Evolutionary conservation across 2,797 vertebrate genomes (phyloP).

Genomic region (Manis crassicaudata): DNA sequence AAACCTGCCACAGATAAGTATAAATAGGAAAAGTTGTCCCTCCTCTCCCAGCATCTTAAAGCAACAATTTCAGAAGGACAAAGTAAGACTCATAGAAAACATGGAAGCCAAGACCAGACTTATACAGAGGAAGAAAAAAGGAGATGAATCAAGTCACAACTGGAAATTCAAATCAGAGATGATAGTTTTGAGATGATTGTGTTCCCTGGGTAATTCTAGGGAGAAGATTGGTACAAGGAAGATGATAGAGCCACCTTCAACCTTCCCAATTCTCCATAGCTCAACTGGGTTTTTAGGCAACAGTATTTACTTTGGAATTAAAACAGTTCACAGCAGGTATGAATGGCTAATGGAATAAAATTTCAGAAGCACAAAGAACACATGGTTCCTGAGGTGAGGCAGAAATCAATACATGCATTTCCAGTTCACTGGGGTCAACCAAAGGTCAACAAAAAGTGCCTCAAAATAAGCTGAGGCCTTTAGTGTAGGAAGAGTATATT

Average conservation of each 20-base stretch:
- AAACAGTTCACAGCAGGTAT: not conserved
- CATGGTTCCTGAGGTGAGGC: not conserved
- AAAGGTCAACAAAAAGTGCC: constrained; percentile 17
- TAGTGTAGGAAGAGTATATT: not conserved
- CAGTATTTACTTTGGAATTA: not conserved
- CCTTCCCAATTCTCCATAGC: not conserved
- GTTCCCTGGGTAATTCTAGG: not conserved
- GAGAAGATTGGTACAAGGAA: not conserved
- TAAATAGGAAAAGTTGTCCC: not conserved
- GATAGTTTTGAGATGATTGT: not conserved
- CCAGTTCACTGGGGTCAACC: constrained; percentile 9
- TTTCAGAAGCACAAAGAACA: not conserved
- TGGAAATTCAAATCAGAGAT: not conserved
- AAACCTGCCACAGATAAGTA: not conserved
- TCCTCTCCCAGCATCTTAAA: not conserved
- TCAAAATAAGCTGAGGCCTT: constrained; percentile 37
- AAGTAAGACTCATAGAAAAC: not conserved
- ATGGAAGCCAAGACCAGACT: not conserved
- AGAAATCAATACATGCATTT: constrained; percentile 50
- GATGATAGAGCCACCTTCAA: not conserved
- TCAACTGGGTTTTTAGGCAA: not conserved
- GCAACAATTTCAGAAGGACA: not conserved
- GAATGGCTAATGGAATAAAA: not conserved
- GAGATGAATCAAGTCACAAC: not conserved
- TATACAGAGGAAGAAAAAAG: not conserved